A percentile compares a stretch with the other conserved stretches of the same genome.
Conservation (phyloP, 2,113 vertebrate genomes). For the Protobothrops mucrosquamatus region DNA sequence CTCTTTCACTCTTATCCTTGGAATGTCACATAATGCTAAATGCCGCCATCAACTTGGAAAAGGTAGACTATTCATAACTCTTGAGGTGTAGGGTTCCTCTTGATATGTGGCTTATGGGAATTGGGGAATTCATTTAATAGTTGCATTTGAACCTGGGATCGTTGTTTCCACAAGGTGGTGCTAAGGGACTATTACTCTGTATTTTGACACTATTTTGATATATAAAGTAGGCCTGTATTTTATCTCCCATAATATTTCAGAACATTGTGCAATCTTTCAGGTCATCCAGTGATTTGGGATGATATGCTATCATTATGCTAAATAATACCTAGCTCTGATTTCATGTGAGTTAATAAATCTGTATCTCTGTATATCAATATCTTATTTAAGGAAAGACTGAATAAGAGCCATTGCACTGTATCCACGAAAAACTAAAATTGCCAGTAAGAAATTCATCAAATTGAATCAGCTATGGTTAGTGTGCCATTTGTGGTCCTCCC, state of each 20-base stretch:
- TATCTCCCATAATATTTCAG: not conserved
- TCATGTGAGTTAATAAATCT: not conserved
- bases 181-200: slow-evolving; percentile 1
- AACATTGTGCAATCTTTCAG: not conserved
- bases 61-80: not conserved
- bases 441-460: not conserved
- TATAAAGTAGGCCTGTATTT: not conserved
- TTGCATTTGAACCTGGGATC: not conserved
- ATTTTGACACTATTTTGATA: not conserved
- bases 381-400: not conserved
- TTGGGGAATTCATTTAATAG: not conserved
- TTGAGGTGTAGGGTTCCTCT: not conserved
- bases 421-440: not conserved
- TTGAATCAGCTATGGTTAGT: not conserved
- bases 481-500: not conserved
- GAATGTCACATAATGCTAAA: not conserved
- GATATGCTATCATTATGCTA: not conserved
- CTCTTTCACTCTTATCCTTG: not conserved
- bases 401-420: not conserved
- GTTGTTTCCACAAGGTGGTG: slow-evolving; percentile 14
- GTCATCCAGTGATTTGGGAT: not conserved
- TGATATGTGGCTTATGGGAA: not conserved
- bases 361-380: not conserved
- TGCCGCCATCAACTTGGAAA: not conserved
- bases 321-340: not conserved